Conservation (phyloP, 2,888 invertebrate genomes). For the Hanleya hanleyi region DNA sequence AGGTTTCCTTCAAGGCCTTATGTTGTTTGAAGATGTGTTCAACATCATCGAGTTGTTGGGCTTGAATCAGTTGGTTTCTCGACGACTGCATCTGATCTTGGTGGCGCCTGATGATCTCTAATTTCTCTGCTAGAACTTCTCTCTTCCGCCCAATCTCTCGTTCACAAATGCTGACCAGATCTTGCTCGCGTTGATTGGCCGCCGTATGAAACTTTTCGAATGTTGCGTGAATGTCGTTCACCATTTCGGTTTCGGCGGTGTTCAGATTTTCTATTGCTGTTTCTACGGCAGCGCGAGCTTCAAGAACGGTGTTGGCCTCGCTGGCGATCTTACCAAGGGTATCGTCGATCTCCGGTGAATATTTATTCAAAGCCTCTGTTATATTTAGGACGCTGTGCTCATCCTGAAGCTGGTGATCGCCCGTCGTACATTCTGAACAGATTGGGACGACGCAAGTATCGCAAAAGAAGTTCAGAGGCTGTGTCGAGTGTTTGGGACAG, state of each 20-base stretch:
- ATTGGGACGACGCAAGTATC: conserved; percentile 64
- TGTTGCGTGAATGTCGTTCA: conserved; percentile 55
- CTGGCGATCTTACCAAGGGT: conserved; percentile 52
- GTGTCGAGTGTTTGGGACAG: conserved; percentile 63
- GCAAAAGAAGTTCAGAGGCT: conserved; percentile 68
- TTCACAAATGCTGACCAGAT: conserved; percentile 58
- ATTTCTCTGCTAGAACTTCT: conserved; percentile 51
- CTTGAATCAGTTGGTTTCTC: conserved; percentile 49
- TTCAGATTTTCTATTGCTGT: conserved; percentile 57
- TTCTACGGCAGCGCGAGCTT: conserved; percentile 54
- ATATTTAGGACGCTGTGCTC: conserved; percentile 64
- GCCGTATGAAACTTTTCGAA: conserved; percentile 60
- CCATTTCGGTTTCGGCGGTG: conserved; percentile 58
- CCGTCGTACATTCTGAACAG: conserved; percentile 65
- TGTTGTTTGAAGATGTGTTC: conserved; percentile 61
- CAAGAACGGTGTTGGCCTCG: conserved; percentile 46
- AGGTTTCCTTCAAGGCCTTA: conserved; percentile 51
- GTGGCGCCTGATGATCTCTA: conserved; percentile 48
- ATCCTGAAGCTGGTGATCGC: conserved; percentile 61
- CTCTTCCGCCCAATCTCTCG: conserved; percentile 60
- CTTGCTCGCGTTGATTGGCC: conserved; percentile 58
- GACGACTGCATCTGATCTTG: conserved; percentile 52
- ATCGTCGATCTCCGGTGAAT: conserved; percentile 61
- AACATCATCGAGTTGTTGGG: conserved; percentile 58
- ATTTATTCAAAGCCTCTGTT: conserved; percentile 63